Evolutionary conservation across 2,113 vertebrate genomes (phyloP).

Genomic region (Protobothrops mucrosquamatus): DNA sequence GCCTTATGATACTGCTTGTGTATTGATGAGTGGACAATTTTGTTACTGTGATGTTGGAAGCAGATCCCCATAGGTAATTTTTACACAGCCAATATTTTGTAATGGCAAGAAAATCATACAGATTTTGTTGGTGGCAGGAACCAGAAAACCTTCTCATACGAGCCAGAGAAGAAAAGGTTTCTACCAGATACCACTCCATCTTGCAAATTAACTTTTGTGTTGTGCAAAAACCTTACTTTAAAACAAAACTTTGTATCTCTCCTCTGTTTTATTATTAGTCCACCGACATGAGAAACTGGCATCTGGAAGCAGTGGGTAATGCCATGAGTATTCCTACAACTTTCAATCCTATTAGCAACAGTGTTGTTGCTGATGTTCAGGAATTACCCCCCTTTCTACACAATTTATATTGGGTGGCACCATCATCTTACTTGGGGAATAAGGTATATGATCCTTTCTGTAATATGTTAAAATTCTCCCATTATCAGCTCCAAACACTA

Average conservation of each 20-base stretch:
- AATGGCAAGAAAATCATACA: neutral
- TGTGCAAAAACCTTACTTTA: neutral
- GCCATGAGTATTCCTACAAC: slow-evolving; percentile 71
- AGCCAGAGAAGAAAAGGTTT: neutral
- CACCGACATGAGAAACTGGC: slow-evolving; percentile 87
- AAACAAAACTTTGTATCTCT: slow-evolving; percentile 17
- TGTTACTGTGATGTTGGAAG: neutral
- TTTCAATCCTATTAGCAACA: slow-evolving; percentile 84
- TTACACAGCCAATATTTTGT: neutral
- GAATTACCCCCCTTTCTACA: slow-evolving; percentile 78
- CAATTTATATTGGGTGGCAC: slow-evolving; percentile 85
- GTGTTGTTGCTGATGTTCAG: slow-evolving; percentile 87
- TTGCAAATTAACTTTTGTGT: neutral
- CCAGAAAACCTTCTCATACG: neutral
- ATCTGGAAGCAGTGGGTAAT: slow-evolving; percentile 72
- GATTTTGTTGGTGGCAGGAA: neutral
- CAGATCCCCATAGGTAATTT: neutral
- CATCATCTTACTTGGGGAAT: slow-evolving; percentile 84
- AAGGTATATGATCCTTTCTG: slow-evolving; percentile 73
- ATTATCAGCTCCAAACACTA: accelerated
- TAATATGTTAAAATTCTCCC: neutral
- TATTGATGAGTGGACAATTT: neutral
- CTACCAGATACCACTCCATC: neutral
- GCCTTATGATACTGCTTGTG: neutral
- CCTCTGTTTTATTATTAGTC: slow-evolving; percentile 70